Percentiles rank a stretch among this genome's conserved stretches.
Conservation (phyloP, 35 echinoderm and acorn worm genomes). For the Apostichopus parvimensis region DNA sequence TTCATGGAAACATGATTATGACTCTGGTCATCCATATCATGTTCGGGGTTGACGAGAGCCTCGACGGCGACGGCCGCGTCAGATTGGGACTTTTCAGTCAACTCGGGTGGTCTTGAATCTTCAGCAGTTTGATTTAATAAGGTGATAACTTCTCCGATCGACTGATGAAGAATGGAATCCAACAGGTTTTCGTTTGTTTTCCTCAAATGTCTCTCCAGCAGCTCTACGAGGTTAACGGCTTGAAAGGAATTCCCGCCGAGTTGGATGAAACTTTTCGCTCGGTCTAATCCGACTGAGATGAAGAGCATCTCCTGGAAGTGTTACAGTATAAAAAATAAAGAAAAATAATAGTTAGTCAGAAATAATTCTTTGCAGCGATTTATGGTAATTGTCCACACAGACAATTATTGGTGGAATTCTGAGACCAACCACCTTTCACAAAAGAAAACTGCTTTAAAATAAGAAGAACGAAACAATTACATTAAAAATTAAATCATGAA, state of each 20-base stretch:
- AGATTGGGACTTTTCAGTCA: not conserved
- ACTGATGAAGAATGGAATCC: not conserved
- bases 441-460: no score
- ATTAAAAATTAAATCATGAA: no score
- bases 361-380: no score
- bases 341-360: no score
- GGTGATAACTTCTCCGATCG: not conserved
- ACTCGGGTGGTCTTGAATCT: no score
- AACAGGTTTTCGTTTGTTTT: not conserved
- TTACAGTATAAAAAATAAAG: not conserved
- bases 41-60: not conserved
- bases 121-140: not conserved
- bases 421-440: no score
- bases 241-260: conserved; percentile 33
- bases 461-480: no score
- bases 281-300: not conserved
- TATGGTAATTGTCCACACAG: no score
- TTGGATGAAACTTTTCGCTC: conserved; percentile 6
- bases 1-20: not conserved
- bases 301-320: not conserved
- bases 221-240: conserved; percentile 12
- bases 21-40: not conserved
- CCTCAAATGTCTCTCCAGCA: not conserved
- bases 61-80: not conserved
- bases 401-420: no score